A percentile compares a stretch with the other conserved stretches of the same genome.
Evolutionary conservation across 1,140 invertebrate genomes (phyloP).

Genomic region (Caerostris darwini): DNA sequence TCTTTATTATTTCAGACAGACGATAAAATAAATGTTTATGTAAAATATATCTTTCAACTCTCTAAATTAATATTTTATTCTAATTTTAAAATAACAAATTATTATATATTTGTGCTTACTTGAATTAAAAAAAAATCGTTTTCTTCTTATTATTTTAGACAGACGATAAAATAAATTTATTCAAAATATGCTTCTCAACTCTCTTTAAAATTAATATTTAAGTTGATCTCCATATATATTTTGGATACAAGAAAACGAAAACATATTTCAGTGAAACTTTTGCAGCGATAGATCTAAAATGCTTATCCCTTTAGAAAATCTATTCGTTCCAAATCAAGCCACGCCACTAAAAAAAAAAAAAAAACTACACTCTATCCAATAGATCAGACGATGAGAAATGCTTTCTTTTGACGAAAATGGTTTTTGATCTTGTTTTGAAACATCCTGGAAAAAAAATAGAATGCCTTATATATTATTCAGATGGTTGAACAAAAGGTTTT

Average conservation of each 20-base stretch:
- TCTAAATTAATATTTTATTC: too few species aligned
- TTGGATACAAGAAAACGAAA: not conserved
- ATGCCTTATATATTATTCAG: not conserved
- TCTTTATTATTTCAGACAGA: too few species aligned
- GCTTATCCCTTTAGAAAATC: conserved; percentile 5
- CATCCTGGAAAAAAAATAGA: not conserved
- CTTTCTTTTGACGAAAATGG: not conserved
- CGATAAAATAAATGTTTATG: too few species aligned
- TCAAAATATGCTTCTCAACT: too few species aligned
- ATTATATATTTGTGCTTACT: too few species aligned
- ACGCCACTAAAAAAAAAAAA: not conserved
- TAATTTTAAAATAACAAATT: too few species aligned
- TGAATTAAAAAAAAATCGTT: too few species aligned
- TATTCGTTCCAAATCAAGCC: not conserved
- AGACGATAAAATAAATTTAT: too few species aligned
- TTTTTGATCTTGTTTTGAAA: not conserved
- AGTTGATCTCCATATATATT: not conserved
- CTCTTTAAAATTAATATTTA: not conserved
- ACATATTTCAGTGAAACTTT: not conserved
- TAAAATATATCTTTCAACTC: too few species aligned
- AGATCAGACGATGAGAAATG: not conserved
- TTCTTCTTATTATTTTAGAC: too few species aligned
- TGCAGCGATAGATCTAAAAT: not conserved
- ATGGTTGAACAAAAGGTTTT: not conserved
- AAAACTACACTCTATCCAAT: not conserved